Evolutionary conservation across 2,888 invertebrate genomes (phyloP).

Genomic region (Cetonia aurata): DNA sequence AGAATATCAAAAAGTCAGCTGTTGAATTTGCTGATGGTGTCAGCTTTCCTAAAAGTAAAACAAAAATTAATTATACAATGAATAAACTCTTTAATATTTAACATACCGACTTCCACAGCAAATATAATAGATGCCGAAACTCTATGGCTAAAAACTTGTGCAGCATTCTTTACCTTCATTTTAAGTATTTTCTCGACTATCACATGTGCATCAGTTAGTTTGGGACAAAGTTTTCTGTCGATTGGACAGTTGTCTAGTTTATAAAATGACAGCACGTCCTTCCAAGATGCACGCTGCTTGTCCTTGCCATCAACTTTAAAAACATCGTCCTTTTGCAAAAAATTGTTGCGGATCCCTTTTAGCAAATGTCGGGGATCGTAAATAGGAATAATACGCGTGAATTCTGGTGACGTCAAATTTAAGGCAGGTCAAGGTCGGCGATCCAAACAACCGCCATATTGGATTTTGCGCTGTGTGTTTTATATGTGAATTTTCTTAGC

Average conservation of each 20-base stretch:
- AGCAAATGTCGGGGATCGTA: constrained; percentile 46
- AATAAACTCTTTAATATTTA: not conserved
- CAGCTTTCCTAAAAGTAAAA: constrained; percentile 14
- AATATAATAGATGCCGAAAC: constrained; percentile 32
- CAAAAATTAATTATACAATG: not conserved
- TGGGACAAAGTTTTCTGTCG: constrained; percentile 27
- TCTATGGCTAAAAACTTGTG: constrained; percentile 45
- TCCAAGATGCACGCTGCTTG: constrained; percentile 28
- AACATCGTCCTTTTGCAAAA: constrained; percentile 12
- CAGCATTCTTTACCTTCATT: constrained; percentile 45
- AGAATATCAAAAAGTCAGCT: constrained; percentile 48
- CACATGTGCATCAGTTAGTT: constrained; percentile 37
- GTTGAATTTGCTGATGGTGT: constrained; percentile 16
- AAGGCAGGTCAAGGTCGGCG: no score
- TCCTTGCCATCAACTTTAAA: constrained; percentile 7
- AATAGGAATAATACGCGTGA: constrained; percentile 37
- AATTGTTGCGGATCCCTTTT: constrained; percentile 43
- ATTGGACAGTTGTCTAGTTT: constrained; percentile 30
- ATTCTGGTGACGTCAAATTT: no score
- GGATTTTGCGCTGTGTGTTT: no score
- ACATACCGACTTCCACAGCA: constrained; percentile 23
- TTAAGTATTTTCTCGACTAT: constrained; percentile 38
- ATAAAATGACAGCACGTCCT: constrained; percentile 36
- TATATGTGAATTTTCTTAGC: no score
- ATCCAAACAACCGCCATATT: no score